Conservation (phyloP, 2,797 vertebrate genomes). For the Perodicticus potto region DNA sequence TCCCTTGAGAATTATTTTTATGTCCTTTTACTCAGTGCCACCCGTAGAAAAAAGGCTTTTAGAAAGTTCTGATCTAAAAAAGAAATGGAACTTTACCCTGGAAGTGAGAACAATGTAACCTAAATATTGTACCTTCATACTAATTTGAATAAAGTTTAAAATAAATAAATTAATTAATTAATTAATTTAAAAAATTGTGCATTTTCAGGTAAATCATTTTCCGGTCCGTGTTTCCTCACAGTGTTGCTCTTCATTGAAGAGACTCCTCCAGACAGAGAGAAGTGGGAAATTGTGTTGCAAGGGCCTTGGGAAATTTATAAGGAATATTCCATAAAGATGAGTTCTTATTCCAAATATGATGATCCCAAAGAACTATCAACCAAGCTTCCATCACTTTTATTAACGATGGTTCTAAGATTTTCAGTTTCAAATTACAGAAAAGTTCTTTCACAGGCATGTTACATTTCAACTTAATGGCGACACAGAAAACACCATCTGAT, state of each 20-base stretch:
- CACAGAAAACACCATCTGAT: neutral
- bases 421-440: neutral
- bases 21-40: neutral
- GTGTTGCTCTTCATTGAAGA: neutral
- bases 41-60: constrained; percentile 4
- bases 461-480: neutral
- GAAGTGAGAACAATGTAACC: too few relatives aligned
- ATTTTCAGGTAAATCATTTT: neutral
- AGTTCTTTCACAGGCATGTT: neutral
- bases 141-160: too few relatives aligned
- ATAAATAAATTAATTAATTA: too few relatives aligned
- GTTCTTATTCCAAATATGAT: neutral
- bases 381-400: neutral
- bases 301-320: neutral
- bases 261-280: neutral
- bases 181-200: neutral
- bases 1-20: constrained; percentile 5
- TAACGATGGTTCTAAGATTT: neutral
- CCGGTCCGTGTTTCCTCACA: neutral
- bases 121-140: too few relatives aligned
- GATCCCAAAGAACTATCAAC: neutral
- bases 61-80: constrained; percentile 19
- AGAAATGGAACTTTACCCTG: neutral
- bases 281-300: neutral
- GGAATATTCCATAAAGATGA: neutral